Percentiles rank a stretch among this genome's conserved stretches.
phyloP scores from a whole-genome alignment of 1,140 invertebrate genomes.

The Euwallacea fornicatus region DNA sequence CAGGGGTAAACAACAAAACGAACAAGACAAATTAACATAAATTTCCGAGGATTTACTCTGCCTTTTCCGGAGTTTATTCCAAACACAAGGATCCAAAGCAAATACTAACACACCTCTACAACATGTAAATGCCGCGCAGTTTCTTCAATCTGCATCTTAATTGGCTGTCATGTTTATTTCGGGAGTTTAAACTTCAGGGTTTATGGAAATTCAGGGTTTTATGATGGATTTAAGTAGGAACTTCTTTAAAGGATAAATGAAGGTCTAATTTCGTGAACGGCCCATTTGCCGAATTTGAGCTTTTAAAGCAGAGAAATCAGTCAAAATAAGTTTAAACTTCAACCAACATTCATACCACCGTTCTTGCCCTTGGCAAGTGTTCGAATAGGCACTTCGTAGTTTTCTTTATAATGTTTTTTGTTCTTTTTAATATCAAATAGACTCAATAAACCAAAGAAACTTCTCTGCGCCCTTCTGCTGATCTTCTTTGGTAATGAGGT shows the following conservation, averaged over 20 bases:
- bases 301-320: too few relatives aligned
- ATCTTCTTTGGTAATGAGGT: too few relatives aligned
- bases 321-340: too few relatives aligned
- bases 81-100: slow-evolving; percentile 49
- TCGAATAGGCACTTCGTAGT: too few relatives aligned
- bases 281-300: too few relatives aligned
- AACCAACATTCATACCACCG: too few relatives aligned
- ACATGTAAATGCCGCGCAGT: slow-evolving; percentile 41
- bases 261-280: too few relatives aligned
- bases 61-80: slow-evolving; percentile 49
- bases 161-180: slow-evolving; percentile 55
- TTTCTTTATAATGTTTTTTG: too few relatives aligned
- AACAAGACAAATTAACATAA: slow-evolving; percentile 52
- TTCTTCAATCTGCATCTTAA: slow-evolving; percentile 54
- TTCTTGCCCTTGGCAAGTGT: too few relatives aligned
- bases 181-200: slow-evolving; percentile 40
- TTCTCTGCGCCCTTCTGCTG: too few relatives aligned
- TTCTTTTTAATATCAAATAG: too few relatives aligned
- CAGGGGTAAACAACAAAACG: slow-evolving; percentile 46
- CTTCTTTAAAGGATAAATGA: background rate
- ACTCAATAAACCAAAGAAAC: too few relatives aligned
- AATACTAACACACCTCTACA: slow-evolving; percentile 39
- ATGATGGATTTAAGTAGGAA: slow-evolving; percentile 42
- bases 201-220: slow-evolving; percentile 40
- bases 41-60: slow-evolving; percentile 46